A percentile compares a stretch with the other conserved stretches of the same genome.
Conservation (phyloP, 23 tunicate genomes). For the Ascidia mentula region DNA sequence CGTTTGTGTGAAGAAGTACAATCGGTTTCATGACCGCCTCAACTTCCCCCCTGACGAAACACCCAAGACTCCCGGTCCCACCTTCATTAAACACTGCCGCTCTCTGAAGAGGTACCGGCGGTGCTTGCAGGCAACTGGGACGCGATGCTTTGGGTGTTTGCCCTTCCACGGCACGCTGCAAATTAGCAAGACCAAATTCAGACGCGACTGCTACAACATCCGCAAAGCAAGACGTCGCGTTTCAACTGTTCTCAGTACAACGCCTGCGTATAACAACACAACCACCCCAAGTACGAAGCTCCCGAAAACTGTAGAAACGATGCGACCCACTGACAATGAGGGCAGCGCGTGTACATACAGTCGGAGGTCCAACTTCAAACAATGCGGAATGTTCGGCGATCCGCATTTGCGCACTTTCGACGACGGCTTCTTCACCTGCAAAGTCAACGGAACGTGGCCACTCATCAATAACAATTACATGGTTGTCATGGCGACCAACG, state of each 20-base stretch:
- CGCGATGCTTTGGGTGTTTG: background rate
- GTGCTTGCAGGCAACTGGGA: background rate
- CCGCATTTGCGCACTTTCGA: constrained; percentile 86
- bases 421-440: constrained; percentile 76
- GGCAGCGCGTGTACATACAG: constrained; percentile 46
- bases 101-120: background rate
- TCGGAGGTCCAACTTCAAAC: constrained; percentile 50
- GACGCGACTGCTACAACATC: background rate
- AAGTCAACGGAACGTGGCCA: constrained; percentile 69
- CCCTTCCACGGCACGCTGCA: background rate
- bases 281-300: background rate
- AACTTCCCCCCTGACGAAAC: background rate
- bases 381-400: constrained; percentile 85
- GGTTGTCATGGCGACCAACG: constrained; percentile 77
- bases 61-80: background rate
- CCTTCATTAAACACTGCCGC: background rate
- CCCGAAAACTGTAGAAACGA: background rate
- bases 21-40: background rate
- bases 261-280: background rate
- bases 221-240: background rate
- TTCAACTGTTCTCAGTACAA: background rate
- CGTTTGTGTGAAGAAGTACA: background rate
- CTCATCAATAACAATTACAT: constrained; percentile 74
- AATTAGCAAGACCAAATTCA: background rate
- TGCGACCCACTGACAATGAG: background rate